Evolutionary conservation across 2,113 vertebrate species (phyloP), one percentile per base, ranked within the genome.

Genomic region (Heterotis niloticus): DNA sequence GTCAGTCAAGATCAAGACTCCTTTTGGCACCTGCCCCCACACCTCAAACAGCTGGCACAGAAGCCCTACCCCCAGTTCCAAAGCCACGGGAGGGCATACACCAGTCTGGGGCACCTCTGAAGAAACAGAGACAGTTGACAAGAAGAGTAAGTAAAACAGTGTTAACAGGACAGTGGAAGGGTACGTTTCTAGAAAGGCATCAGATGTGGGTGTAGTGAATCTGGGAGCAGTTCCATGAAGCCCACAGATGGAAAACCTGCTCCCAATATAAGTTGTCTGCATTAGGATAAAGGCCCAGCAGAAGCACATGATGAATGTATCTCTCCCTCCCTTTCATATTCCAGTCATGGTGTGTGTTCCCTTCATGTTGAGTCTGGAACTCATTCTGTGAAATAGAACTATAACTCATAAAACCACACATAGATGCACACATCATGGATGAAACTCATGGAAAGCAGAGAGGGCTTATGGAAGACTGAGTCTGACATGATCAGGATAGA

Each of bases 61-160:
- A 5, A 91, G 86, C 56, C 81, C 88, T 78, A 95, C 81, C 0
- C 94, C 93, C 60, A 92, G 84, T 71, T 94, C 91, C 90, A 98
- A 84, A 17, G 96, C 95, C 57, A 95, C 85, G 0, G 94, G 89
- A 70, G 96, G 94, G 82, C 93, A 95, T 77, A 96, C 90, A 0
- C 92, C 82, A 82, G 87, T 87, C 12, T 90, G 90, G 1, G 88
- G 82, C 82, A 89, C 89, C 62, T 90, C 96, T 96, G 88, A 10
- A 79, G 79, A 68, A 5, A n/a, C 23, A 12, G 65, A 12, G 54
- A 10, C 4, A 62, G 60, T 7, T 29, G 20, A 60, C 1, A 5
- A 16, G 29, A 64, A 17, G 0, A 59, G 17, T 18, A 4, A 28
- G 71, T 12, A 74, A 67, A 54, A 69, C 18, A 62, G 54, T 51